phyloP scores from a whole-genome alignment of 1,140 invertebrate genomes.

The Bombyx mandarina region DNA sequence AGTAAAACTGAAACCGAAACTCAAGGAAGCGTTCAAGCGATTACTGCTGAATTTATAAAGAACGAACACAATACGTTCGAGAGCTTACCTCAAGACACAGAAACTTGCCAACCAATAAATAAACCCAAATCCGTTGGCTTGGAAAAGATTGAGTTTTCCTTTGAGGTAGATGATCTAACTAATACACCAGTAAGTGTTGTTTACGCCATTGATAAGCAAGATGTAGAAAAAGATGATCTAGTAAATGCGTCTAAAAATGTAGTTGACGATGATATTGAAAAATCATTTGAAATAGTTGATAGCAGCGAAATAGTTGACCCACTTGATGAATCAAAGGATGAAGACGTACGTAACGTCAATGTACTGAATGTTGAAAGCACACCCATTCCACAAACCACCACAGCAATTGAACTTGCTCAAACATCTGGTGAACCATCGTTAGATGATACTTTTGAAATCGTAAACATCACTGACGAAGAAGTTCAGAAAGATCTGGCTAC shows the following conservation, averaged over 20 bases:
- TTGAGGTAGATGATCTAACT: slow-evolving; percentile 25
- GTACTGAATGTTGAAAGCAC: too few relatives aligned
- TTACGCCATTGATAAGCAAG: slow-evolving; percentile 16
- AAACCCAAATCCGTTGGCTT: slow-evolving; percentile 2
- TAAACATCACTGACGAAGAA: slow-evolving; percentile 3
- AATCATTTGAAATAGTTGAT: slow-evolving; percentile 19
- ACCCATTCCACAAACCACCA: neutral
- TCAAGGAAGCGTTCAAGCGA: neutral
- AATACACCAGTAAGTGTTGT: slow-evolving; percentile 21
- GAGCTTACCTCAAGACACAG: too few relatives aligned
- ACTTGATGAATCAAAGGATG: neutral
- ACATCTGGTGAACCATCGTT: neutral
- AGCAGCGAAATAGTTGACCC: slow-evolving; percentile 9
- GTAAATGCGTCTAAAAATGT: neutral
- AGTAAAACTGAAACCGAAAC: neutral
- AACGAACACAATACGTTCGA: too few relatives aligned
- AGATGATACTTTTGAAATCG: slow-evolving; percentile 6
- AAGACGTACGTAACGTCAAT: too few relatives aligned
- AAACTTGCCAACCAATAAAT: neutral
- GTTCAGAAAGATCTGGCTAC: too few relatives aligned
- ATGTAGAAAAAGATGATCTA: neutral
- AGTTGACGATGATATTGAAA: slow-evolving; percentile 4
- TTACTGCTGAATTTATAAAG: too few relatives aligned
- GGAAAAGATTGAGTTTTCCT: slow-evolving; percentile 16
- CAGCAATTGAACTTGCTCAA: neutral